Evolutionary conservation across 2,888 invertebrate species (phyloP), one percentile per base, ranked within the genome.

Genomic region (Ischnus inquisitorius): DNA sequence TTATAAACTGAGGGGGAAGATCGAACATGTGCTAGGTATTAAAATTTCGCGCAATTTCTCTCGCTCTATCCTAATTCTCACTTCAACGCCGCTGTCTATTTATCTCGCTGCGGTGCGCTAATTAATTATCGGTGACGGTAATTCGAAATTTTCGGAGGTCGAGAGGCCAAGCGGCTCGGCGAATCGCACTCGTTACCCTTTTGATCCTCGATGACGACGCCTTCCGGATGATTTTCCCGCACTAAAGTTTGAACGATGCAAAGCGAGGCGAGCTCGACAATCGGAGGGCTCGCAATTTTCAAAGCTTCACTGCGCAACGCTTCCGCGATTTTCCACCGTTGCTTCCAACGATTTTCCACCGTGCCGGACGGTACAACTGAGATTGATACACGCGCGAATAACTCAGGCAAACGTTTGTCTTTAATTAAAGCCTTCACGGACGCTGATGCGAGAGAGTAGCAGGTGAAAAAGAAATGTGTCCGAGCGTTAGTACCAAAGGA

Each of bases 21-120:
- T 84, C 77, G 88, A 91, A 89, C 91, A 90, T 92, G 92, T 90
- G 91, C 88, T 85, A 86, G 88, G 86, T 87, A 89, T 91, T 91
- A 88, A 88, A 89, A 85, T 89, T 90, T 85, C 69, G 68, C 62
- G 79, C 71, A 60, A 60, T 60, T 79, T 78, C 14, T 51, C 43
- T 75, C 64, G 60, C 60, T 74, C 43, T 64, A 34, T 34, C 34
- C 4, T 34, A 34, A 28, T 68, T 82, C 69, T 60, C 68, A 22
- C 43, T 64, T 25, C 34, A n/a, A 69, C 57, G 43, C 22, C 3
- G n/a, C 46, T 51, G 41, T 62, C 51, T 71, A 62, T 65, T 48
- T 80, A 39, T 60, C 79, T 57, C 71, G 46, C 43, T 39, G 57
- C 10, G 41, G 74, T n/a, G n/a, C 69, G 62, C 81, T 78, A 68